A percentile compares a stretch with the other conserved stretches of the same genome.
Conservation (phyloP, 2,113 vertebrate species). For the Rhinopomastus cyanomelas region DNA sequence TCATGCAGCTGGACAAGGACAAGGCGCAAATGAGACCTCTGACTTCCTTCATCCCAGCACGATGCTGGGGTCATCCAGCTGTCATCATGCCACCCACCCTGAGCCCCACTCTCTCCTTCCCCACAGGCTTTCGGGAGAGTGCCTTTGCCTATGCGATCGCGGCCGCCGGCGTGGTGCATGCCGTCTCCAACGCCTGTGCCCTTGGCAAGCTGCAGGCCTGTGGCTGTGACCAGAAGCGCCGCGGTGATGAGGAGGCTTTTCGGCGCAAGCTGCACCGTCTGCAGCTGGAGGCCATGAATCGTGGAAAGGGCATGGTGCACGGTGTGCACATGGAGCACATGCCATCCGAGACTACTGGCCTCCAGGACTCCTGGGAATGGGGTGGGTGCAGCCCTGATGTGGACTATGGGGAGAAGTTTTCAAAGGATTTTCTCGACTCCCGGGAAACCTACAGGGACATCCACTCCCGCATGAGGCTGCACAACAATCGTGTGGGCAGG, state of each 20-base stretch:
- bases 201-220: slow-evolving; percentile 95
- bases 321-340: slow-evolving; percentile 92
- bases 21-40: background rate
- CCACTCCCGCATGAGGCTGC: slow-evolving; percentile 96
- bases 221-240: slow-evolving; percentile 89
- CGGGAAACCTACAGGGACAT: slow-evolving; percentile 96
- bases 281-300: slow-evolving; percentile 94
- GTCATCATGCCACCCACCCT: accelerated
- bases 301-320: slow-evolving; percentile 94
- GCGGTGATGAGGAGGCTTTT: slow-evolving; percentile 94
- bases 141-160: slow-evolving; percentile 96
- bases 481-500: slow-evolving; percentile 96
- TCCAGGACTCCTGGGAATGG: slow-evolving; percentile 99
- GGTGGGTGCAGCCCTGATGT: slow-evolving; percentile 97
- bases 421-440: slow-evolving; percentile 95
- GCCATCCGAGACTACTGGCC: slow-evolving; percentile 82
- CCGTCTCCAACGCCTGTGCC: slow-evolving; percentile 94
- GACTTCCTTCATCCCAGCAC: background rate
- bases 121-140: slow-evolving; percentile 92
- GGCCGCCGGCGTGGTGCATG: slow-evolving; percentile 90
- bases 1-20: background rate
- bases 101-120: background rate
- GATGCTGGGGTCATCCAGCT: background rate
- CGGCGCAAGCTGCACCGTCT: slow-evolving; percentile 90
- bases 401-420: slow-evolving; percentile 97